phyloP scores from a whole-genome alignment of 2,888 invertebrate species.

The Adelphocoris suturalis region DNA sequence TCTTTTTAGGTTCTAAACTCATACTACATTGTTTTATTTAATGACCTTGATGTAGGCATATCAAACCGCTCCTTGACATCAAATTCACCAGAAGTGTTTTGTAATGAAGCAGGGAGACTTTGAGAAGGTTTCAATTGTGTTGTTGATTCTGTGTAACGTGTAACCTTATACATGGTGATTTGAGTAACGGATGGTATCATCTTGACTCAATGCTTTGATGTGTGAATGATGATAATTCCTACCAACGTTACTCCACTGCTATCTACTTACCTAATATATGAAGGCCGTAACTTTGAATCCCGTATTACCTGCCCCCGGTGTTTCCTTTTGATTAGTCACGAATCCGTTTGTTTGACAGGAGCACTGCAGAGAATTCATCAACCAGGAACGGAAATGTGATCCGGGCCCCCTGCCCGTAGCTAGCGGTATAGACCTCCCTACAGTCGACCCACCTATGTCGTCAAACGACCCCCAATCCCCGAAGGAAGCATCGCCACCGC shows the following conservation, averaged over 20 bases:
- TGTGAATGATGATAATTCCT: not conserved
- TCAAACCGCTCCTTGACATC: too few species aligned
- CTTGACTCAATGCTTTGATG: too few species aligned
- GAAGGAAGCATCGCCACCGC: not conserved
- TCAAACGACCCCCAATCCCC: not conserved
- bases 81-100: too few species aligned
- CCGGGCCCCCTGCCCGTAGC: not conserved
- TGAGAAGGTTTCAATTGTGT: too few species aligned
- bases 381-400: constrained; percentile 60
- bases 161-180: too few species aligned
- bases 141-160: too few species aligned
- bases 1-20: too few species aligned
- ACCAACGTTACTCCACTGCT: not conserved
- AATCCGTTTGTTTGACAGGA: constrained; percentile 24
- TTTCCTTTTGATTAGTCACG: too few species aligned
- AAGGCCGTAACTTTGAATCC: not conserved
- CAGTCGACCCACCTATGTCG: not conserved
- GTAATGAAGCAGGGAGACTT: too few species aligned
- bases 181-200: too few species aligned
- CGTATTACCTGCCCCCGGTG: not conserved
- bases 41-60: too few species aligned
- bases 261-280: not conserved
- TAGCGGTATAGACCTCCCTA: not conserved
- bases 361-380: constrained; percentile 63
- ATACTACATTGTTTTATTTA: too few species aligned